These are phyloP conservation scores for Syrmaticus mikado DNA, from an alignment of 2,113 vertebrate species.

Conservation along the genomic window DNA sequence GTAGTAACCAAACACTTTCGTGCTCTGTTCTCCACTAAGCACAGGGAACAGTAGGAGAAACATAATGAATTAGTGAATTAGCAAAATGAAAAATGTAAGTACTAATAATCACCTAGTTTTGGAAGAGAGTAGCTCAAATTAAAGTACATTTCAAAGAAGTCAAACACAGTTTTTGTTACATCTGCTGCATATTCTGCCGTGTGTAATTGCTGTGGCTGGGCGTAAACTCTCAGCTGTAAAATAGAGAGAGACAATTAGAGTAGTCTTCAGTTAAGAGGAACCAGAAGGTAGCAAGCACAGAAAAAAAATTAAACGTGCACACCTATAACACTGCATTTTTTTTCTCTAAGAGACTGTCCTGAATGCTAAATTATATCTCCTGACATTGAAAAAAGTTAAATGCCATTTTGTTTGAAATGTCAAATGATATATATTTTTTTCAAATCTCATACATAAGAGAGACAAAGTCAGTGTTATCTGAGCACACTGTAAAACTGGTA, in stretches of 20 bases:
- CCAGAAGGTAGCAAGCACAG: not conserved
- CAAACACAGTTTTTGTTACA: conserved; percentile 86
- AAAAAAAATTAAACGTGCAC: not conserved
- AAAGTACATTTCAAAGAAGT: conserved; percentile 94
- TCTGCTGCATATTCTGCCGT: conserved; percentile 91
- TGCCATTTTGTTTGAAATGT: too few relatives aligned
- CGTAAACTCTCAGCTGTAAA: conserved; percentile 90
- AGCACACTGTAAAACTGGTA: not conserved
- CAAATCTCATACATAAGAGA: not conserved
- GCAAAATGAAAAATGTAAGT: conserved; percentile 18
- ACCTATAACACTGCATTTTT: not conserved
- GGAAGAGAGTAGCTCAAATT: conserved; percentile 88
- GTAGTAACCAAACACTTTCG: not conserved
- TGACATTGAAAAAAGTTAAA: not conserved
- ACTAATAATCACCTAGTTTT: conserved; percentile 87
- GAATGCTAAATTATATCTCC: not conserved
- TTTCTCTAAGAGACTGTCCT: not conserved
- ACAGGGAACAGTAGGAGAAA: not conserved
- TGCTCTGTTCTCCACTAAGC: not conserved
- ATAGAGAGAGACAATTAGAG: conserved; percentile 48
- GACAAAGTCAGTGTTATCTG: not conserved
- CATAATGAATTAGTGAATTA: not conserved
- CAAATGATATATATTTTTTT: not conserved
- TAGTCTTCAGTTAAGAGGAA: not conserved
- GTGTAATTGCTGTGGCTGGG: conserved; percentile 85